Evolutionary conservation across 2,888 invertebrate species (phyloP).

Genomic region (Melanargia galathea): DNA sequence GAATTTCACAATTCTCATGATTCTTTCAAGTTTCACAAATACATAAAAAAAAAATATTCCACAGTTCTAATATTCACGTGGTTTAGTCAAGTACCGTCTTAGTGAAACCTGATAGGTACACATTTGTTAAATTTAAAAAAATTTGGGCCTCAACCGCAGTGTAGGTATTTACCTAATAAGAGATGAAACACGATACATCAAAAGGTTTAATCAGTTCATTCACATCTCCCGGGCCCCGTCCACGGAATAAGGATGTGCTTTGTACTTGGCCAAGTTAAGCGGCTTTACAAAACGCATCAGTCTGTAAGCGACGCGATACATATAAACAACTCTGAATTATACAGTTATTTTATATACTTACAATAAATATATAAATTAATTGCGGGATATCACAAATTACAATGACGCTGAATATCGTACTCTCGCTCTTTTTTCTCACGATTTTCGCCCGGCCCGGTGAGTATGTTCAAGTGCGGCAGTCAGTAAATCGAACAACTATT

Average conservation of each 20-base stretch:
- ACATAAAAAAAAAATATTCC: not conserved
- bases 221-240: conserved; percentile 34
- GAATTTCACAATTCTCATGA: too few species aligned
- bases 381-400: not conserved
- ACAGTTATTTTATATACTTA: conserved; percentile 3
- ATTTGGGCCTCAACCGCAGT: not conserved
- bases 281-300: conserved; percentile 27
- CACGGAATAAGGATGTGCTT: conserved; percentile 47
- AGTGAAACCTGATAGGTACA: not conserved
- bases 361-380: not conserved
- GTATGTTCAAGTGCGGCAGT: not conserved
- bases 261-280: conserved; percentile 36
- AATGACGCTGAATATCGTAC: conserved; percentile 35
- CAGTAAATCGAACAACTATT: too few species aligned
- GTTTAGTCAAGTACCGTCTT: not conserved
- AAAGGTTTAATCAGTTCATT: conserved; percentile 34
- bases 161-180: too few species aligned
- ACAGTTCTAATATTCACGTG: not conserved
- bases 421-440: conserved; percentile 26
- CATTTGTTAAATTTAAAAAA: not conserved
- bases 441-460: conserved; percentile 34
- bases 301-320: conserved; percentile 27
- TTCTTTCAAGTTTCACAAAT: not conserved
- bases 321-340: conserved; percentile 15
- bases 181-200: conserved; percentile 9